A percentile compares a stretch with the other conserved stretches of the same genome.
Conservation (phyloP, 2,113 vertebrate species). For the Tringa solitaria region DNA sequence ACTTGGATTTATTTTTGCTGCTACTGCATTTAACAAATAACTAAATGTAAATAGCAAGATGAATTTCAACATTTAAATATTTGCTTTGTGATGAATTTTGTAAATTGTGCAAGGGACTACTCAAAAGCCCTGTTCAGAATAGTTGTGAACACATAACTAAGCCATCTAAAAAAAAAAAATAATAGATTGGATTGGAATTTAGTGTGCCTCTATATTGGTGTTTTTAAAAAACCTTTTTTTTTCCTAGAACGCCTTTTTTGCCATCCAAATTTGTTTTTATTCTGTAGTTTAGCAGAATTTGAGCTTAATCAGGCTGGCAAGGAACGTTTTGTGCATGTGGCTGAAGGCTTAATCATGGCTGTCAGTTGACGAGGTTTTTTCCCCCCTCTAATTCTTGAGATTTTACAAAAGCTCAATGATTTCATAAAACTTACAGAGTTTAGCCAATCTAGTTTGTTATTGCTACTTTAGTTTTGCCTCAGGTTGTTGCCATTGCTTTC, state of each 20-base stretch:
- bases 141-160: neutral
- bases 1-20: conserved; percentile 3
- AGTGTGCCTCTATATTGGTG: neutral
- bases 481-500: neutral
- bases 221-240: neutral
- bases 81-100: neutral
- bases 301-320: neutral
- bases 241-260: neutral
- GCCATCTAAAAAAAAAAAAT: neutral
- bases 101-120: neutral
- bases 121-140: neutral
- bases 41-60: neutral
- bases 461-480: neutral
- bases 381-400: fast-evolving
- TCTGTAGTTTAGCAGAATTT: neutral
- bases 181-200: neutral
- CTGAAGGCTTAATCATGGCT: neutral
- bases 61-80: neutral
- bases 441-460: neutral
- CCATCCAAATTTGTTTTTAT: neutral
- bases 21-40: neutral
- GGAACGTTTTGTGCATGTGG: neutral
- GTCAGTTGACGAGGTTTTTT: neutral
- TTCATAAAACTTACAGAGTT: neutral
- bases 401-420: neutral